Base-by-base conservation (phyloP, 1,140 invertebrate species). In the Laodelphax striatellus region DNA sequence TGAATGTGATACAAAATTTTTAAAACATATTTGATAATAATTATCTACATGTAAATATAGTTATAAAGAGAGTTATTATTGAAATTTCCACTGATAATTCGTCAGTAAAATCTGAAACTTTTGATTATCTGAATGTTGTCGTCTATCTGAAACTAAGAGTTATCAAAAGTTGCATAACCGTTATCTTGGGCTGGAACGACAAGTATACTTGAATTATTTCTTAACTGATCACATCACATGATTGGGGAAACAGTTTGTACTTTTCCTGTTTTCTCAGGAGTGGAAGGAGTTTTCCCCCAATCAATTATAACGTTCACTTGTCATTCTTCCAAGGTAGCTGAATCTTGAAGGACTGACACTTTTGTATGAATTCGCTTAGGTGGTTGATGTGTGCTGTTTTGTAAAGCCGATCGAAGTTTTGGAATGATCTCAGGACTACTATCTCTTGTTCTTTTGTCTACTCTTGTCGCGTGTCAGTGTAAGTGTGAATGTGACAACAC, bases 401-500 rank as follows among this genome's bases (percentile, higher is more conserved):
- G 14, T 59, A 58, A 44, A 44, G 21, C 21, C 46, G 57, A 52
- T 19, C 52, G 38, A 31, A 59, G 41, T 59, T 53, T 52, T 50
- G 59, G 59, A 60, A 55, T 60, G 59, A 60, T 60, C 59, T 60
- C 59, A 60, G 59, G 59, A 60, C 44, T 58, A 44, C 24, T n/a
- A n/a, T 38, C 22, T 55, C 6, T 55, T 31, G 17, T 31, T 55
- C 31, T 24, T 55, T 55, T 41, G 44, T 44, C 34, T 41, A 17
- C 6, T 6, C 11, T 10, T 50, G 21, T 19, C 21, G 46, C 11
- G 46, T 50, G 46, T 14, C 6, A 16, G 21, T 17, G 21, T 50
- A 10, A 13, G 16, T 16, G 16, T 17, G 10, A 16, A 28, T 52
- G 52, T 19, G 41, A 55, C 55, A 50, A 34, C 38, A 60, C 59